Conservation (phyloP, 2,113 vertebrate genomes). For the Ochotona curzoniae region DNA sequence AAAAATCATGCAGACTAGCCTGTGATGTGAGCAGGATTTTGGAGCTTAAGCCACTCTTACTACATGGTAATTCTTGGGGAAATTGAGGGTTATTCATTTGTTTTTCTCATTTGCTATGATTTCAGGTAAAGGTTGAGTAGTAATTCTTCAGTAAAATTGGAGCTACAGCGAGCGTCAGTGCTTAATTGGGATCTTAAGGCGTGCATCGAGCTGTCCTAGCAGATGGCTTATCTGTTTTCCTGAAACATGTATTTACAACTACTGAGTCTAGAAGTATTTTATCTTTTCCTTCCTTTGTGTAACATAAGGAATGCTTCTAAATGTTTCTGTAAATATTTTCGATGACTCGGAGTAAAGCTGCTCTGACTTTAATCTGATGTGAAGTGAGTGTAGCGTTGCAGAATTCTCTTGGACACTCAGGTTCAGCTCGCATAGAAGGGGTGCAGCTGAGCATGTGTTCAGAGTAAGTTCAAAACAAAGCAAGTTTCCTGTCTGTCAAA, state of each 20-base stretch:
- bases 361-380: not conserved
- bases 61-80: not conserved
- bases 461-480: conserved; percentile 75
- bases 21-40: not conserved
- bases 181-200: not conserved
- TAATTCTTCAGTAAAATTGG: not conserved
- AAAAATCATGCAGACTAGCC: not conserved
- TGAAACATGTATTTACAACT: not conserved
- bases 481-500: conserved; percentile 76
- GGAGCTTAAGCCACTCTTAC: not conserved
- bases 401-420: not conserved
- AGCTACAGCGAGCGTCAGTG: not conserved
- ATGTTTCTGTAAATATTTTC: not conserved
- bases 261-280: not conserved
- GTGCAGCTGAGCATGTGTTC: conserved; percentile 40
- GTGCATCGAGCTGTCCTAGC: not conserved
- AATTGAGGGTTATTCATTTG: not conserved
- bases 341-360: not conserved
- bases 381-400: conserved; percentile 52
- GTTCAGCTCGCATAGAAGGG: not conserved
- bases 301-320: conserved; percentile 19
- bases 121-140: conserved; percentile 12
- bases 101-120: not conserved
- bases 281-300: not conserved
- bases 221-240: conserved; percentile 11